phyloP scores from a whole-genome alignment of 1,140 invertebrate genomes.

The Eulimnadia texana region DNA sequence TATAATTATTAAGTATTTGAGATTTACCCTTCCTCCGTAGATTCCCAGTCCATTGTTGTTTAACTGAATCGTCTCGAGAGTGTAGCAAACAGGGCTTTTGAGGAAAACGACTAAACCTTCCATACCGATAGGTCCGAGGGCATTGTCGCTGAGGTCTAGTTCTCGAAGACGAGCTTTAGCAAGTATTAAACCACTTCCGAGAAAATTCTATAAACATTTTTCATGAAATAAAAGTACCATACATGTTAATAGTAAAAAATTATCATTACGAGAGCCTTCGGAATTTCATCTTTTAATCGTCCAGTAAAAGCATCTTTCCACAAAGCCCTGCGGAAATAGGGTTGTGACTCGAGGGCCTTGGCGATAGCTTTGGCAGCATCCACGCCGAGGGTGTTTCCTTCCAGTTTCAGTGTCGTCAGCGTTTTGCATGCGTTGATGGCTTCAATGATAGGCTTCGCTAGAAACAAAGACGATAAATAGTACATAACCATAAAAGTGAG shows the following conservation, averaged over 20 bases:
- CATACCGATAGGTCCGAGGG: slow-evolving; percentile 91
- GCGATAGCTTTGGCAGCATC: slow-evolving; percentile 71
- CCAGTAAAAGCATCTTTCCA: slow-evolving; percentile 97
- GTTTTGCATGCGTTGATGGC: slow-evolving; percentile 21
- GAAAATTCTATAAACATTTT: slow-evolving; percentile 40
- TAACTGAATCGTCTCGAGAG: slow-evolving; percentile 61
- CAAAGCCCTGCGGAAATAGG: slow-evolving; percentile 59
- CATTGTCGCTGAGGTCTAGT: slow-evolving; percentile 94
- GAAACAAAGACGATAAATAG: slow-evolving; percentile 20
- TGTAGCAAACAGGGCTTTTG: slow-evolving; percentile 65
- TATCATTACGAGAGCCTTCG: slow-evolving; percentile 54
- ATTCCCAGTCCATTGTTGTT: slow-evolving; percentile 95
- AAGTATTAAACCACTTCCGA: slow-evolving; percentile 64
- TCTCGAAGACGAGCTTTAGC: slow-evolving; percentile 64
- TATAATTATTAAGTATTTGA: slow-evolving; percentile 8
- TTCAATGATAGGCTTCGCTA: slow-evolving; percentile 24
- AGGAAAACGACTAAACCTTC: slow-evolving; percentile 73
- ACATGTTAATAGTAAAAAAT: neutral
- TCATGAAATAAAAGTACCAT: neutral
- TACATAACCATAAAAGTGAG: no score
- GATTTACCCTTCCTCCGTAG: slow-evolving; percentile 59
- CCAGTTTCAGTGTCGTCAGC: slow-evolving; percentile 48
- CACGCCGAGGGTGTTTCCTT: slow-evolving; percentile 86
- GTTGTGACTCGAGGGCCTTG: slow-evolving; percentile 56
- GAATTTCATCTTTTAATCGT: slow-evolving; percentile 87